These are phyloP conservation scores for Lepidocolaptes lacrymiger DNA, from an alignment of 2,797 vertebrate species.

Conservation along the genomic window DNA sequence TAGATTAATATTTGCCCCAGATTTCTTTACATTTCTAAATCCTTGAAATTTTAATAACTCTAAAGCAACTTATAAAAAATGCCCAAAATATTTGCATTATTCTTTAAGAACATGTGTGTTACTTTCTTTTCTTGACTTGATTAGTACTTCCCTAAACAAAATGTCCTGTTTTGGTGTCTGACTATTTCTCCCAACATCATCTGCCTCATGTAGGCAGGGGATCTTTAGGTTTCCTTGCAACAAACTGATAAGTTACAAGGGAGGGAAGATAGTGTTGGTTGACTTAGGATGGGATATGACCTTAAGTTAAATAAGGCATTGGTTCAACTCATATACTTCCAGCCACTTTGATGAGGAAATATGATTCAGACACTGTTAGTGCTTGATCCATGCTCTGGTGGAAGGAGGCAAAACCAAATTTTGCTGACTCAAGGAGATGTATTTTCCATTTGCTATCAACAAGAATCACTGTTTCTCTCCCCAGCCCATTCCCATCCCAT, in stretches of 20 bases:
- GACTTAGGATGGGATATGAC: not conserved
- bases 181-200: not conserved
- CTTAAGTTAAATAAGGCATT: not conserved
- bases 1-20: not conserved
- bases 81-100: accelerated
- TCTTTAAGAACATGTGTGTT: not conserved
- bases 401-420: not conserved
- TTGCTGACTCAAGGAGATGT: not conserved
- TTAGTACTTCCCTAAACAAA: not conserved
- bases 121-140: not conserved
- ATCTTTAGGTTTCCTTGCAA: not conserved
- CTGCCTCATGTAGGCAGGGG: not conserved
- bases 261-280: not conserved
- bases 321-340: not conserved
- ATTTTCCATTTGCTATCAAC: not conserved
- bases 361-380: not conserved
- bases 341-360: not conserved
- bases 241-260: not conserved
- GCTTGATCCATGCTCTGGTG: not conserved
- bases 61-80: not conserved
- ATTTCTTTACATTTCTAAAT: not conserved
- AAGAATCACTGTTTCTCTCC: not conserved
- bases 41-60: not conserved
- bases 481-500: accelerated
- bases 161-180: not conserved